Evolutionary conservation across 2,797 vertebrate species (phyloP).

Genomic region (Oreochromis grahami): DNA sequence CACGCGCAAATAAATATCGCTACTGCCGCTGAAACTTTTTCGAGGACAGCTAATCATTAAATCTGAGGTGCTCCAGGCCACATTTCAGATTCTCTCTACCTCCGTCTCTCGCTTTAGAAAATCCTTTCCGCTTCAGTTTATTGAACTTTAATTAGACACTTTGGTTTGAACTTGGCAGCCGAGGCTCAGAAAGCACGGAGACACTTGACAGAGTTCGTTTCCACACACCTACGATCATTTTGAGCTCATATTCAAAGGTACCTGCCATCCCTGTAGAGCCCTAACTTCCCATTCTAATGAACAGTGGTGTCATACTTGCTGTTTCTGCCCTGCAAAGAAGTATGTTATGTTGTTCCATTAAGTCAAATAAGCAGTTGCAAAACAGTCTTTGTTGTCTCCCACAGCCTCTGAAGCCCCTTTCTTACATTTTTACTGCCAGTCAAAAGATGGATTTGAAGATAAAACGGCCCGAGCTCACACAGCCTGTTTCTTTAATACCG

Average conservation of each 20-base stretch:
- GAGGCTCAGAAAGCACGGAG: background rate
- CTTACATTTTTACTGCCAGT: background rate
- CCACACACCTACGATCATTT: background rate
- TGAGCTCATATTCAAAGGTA: conserved; percentile 36
- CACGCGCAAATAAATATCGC: background rate
- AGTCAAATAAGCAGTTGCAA: conserved; percentile 7
- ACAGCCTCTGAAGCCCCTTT: conserved; percentile 3
- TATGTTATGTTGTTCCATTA: background rate
- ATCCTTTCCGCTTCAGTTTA: background rate
- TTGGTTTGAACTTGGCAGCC: conserved; percentile 23
- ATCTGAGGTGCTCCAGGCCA: conserved; percentile 30
- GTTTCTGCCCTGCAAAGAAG: background rate
- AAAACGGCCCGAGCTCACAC: conserved; percentile 14
- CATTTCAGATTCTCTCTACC: conserved; percentile 21
- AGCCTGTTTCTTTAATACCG: background rate
- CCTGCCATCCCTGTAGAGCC: conserved; percentile 2
- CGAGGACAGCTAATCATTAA: conserved; percentile 17
- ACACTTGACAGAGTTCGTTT: background rate
- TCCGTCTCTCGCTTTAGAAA: conserved; percentile 8
- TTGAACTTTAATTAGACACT: conserved; percentile 57
- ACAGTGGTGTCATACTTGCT: conserved; percentile 9
- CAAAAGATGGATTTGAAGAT: conserved; percentile 43
- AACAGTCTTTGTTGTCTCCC: conserved; percentile 35
- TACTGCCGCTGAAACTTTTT: background rate
- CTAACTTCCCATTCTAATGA: background rate